Percentiles rank a stretch among this genome's conserved stretches.
Conservation (phyloP, 2,797 vertebrate species). For the Brachyrhaphis roseni region DNA sequence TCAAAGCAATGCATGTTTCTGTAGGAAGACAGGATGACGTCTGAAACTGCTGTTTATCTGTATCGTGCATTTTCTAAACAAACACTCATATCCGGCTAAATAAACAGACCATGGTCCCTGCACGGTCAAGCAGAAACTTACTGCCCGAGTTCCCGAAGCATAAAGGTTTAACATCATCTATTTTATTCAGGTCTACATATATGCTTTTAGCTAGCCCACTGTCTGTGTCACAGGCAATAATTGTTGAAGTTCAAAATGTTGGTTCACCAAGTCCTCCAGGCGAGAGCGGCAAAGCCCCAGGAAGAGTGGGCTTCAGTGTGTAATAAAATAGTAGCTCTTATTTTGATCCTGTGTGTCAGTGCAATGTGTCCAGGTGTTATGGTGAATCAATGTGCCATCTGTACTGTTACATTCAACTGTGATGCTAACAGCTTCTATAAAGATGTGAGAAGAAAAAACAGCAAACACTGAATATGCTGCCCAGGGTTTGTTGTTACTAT, state of each 20-base stretch:
- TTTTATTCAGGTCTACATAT: conserved; percentile 58
- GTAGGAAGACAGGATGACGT: conserved; percentile 28
- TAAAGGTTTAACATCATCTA: conserved; percentile 52
- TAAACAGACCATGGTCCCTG: conserved; percentile 41
- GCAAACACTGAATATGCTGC: conserved; percentile 18
- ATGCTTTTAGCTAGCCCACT: conserved; percentile 51
- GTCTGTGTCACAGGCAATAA: conserved; percentile 67
- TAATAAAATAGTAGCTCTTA: conserved; percentile 30
- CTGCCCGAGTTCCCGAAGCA: conserved; percentile 54
- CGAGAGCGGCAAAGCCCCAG: conserved; percentile 29
- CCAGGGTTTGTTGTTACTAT: conserved; percentile 7
- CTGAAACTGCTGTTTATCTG: conserved; percentile 21
- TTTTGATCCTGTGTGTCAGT: conserved; percentile 52
- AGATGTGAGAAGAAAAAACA: conserved; percentile 23
- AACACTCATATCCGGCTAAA: conserved; percentile 49
- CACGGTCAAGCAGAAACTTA: conserved; percentile 35
- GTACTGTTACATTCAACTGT: conserved; percentile 48
- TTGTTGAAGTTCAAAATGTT: conserved; percentile 50
- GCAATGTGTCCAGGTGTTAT: conserved; percentile 57
- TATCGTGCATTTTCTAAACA: conserved; percentile 28
- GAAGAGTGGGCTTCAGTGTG: conserved; percentile 34
- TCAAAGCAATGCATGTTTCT: conserved; percentile 31
- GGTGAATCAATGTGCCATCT: conserved; percentile 53
- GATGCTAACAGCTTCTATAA: conserved; percentile 45
- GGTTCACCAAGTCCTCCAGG: conserved; percentile 50